phyloP scores from a whole-genome alignment of 2,797 vertebrate genomes.

The Clangula hyemalis region DNA sequence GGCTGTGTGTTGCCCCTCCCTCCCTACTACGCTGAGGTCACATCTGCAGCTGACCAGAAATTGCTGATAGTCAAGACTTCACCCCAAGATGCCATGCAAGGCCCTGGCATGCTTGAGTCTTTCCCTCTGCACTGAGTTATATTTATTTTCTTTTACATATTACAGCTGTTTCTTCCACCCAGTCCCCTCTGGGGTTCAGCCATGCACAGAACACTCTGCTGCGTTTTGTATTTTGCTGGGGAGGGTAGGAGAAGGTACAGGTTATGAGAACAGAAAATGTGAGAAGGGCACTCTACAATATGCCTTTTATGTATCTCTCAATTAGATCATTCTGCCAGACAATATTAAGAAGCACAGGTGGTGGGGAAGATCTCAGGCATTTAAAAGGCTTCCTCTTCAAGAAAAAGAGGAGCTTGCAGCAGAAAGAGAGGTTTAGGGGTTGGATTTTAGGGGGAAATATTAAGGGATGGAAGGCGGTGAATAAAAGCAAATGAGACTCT shows the following conservation, averaged over 20 bases:
- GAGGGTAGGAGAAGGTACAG: background rate
- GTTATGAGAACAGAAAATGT: background rate
- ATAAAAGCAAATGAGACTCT: background rate
- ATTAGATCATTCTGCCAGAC: background rate
- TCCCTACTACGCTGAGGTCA: background rate
- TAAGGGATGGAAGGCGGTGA: rapidly evolving
- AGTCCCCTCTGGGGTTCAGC: background rate
- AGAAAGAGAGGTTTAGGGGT: background rate
- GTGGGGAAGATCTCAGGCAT: background rate
- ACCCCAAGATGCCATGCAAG: background rate
- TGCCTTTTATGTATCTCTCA: background rate
- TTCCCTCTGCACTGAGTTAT: background rate
- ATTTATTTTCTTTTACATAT: background rate
- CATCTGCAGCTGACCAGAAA: background rate
- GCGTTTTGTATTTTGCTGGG: background rate
- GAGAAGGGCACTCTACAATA: background rate
- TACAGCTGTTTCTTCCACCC: background rate
- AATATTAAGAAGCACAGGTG: background rate
- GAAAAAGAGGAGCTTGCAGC: background rate
- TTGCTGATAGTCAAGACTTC: background rate
- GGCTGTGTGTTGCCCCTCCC: background rate
- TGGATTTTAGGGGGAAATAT: background rate
- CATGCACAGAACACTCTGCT: background rate
- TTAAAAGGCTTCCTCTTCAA: background rate
- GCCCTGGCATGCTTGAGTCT: background rate